Evolutionary conservation across 2,888 invertebrate species (phyloP).

Genomic region (Galerucella nymphaeae): DNA sequence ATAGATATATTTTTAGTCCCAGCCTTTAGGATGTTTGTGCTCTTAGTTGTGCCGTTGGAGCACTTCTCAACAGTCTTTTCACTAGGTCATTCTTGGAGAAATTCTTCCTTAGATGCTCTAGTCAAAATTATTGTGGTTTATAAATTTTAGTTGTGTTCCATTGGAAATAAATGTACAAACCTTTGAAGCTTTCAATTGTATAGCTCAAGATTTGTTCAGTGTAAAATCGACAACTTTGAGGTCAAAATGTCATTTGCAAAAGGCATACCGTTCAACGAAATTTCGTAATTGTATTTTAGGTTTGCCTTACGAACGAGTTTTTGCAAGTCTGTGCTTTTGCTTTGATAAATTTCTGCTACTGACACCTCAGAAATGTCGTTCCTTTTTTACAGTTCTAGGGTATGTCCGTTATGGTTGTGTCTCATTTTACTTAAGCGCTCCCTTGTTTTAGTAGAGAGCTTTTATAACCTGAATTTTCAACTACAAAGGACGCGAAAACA

Average conservation of each 20-base stretch:
- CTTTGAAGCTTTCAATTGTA: too few relatives aligned
- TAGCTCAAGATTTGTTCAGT: too few relatives aligned
- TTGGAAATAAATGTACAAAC: too few relatives aligned
- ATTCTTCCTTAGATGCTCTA: too few relatives aligned
- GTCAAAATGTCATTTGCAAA: slow-evolving; percentile 45
- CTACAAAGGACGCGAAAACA: neutral
- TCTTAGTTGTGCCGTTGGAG: too few relatives aligned
- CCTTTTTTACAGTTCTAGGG: slow-evolving; percentile 28
- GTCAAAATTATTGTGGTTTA: too few relatives aligned
- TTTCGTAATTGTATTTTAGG: slow-evolving; percentile 23
- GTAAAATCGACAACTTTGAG: slow-evolving; percentile 3
- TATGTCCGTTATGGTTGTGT: slow-evolving; percentile 16
- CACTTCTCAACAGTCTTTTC: too few relatives aligned
- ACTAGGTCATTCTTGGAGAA: too few relatives aligned
- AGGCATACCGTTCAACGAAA: slow-evolving; percentile 39
- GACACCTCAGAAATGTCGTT: slow-evolving; percentile 32
- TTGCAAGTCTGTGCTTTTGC: slow-evolving; percentile 33
- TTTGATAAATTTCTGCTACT: slow-evolving; percentile 39
- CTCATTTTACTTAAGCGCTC: neutral
- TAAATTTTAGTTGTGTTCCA: too few relatives aligned
- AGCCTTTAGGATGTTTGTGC: too few relatives aligned
- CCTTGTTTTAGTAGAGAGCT: neutral
- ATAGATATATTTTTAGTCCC: too few relatives aligned
- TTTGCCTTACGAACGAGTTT: slow-evolving; percentile 36
- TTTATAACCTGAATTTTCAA: neutral